Base-by-base conservation (phyloP, 2,888 invertebrate species). In the Drosophila limbata region DNA sequence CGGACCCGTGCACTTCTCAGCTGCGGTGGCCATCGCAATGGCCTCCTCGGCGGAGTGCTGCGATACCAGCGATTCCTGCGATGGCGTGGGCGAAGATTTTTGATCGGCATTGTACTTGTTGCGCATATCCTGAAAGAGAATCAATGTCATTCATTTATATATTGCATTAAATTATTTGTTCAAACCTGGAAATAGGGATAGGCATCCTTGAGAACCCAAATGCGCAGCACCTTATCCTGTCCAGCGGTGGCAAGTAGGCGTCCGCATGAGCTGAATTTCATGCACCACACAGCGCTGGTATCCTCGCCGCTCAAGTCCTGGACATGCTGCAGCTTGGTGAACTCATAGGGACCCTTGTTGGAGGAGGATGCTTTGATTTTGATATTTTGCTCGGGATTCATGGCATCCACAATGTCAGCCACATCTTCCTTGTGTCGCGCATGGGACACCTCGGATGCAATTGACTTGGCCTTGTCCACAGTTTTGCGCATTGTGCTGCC, bases 191-290 rank as follows among this genome's bases (percentile, higher is more conserved):
- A 99, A 93, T 97, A 97, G 62, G 96, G 95, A 91, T 95, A 96
- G 5, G 98, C 97, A 92, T 97, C 97, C 76, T 97, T 94, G 0
- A 98, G 94, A 59, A 99, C 98, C 99, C 99, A 99, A 75, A 99
- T 96, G 47, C 99, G 94, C 66, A 99, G 94, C 73, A 98, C 95
- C 81, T 96, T 95, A 93, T 99, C 99, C 93, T 99, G 98, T 0
- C 99, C 99, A 60, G 99, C 99, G 0, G 99, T 99, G 28, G 99
- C 99, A 86, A 99, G 93, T 71, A 99, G 94, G 13, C 98, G 94
- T 0, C 99, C 99, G 93, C 99, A 99, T 63, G 96, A 96, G 62
- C 98, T 98, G 93, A 99, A 99, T 93, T 98, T 98, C 96, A 99
- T 98, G 90, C 98, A 98, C 99, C 99, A 99, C 81, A 99, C 97